Evolutionary conservation across 2,113 vertebrate genomes (phyloP), one percentile per base, ranked within the genome.

Genomic region (Candoia aspera): DNA sequence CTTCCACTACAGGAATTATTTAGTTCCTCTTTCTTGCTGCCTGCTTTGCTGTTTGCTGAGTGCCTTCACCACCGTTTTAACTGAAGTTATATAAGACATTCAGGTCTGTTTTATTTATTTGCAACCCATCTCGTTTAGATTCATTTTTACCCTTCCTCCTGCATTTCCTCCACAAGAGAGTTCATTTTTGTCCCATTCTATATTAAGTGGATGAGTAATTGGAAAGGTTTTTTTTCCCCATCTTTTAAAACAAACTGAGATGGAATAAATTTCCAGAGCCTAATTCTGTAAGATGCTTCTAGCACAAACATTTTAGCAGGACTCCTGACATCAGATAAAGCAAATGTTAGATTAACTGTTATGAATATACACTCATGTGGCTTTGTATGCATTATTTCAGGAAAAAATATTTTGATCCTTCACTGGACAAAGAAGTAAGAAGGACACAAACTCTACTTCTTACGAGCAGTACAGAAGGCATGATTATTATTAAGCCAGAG

Each of bases 161-260:
- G 93, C 33, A 49, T 83, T 92, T 94, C 93, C 55, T 29, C 92
- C 93, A 91, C 92, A 92, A 89, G 92, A 95, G 54, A 23, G 92
- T 95, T 86, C 11, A 53, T 94, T 93, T 92, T 94, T 57, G 60
- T 96, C 89, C 92, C 59, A 86, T 93, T 59, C 60, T 87, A 94
- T 93, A 93, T 93, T 55, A 90, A 90, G 29, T 42, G 13, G 15
- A 87, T 0, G 46, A 95, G 46, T 10, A 1, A 54, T 93, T 90
- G 86, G 10, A 2, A 84, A 49, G 15, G 84, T 42, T 42, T 42
- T 42, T 42, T 42, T 42, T 42, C 3, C 19, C n/a, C 17, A 23
- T 87, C 19, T n/a, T 93, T 91, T 91, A 93, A n/a, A 84, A 92
- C 93, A 92, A 29, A 87, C 37, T 84, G 90, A 95, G 92, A 85